phyloP scores from a whole-genome alignment of 2,113 vertebrate genomes.

The Petromus typicus region DNA sequence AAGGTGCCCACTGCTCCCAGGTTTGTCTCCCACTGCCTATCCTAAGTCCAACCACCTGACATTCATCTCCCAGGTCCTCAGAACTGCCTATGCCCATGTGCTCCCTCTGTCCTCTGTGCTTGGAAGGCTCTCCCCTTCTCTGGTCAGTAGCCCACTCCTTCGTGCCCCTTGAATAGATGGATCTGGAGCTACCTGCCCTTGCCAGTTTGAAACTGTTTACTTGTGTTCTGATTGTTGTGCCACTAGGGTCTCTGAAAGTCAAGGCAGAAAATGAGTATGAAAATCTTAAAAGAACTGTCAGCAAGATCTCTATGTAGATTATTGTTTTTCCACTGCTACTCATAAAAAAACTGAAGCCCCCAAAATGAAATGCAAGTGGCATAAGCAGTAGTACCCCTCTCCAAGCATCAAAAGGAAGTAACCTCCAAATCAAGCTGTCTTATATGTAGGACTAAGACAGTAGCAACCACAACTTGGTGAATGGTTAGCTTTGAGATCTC shows the following conservation, averaged over 20 bases:
- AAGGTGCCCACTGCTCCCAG: not conserved
- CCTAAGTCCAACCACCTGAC: not conserved
- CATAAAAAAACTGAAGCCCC: not conserved
- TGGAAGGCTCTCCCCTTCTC: not conserved
- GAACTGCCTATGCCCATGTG: accelerated
- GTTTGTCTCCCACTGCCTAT: accelerated
- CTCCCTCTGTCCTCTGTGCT: not conserved
- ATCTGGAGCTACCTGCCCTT: not conserved
- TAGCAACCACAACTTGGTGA: not conserved
- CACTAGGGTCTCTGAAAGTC: not conserved
- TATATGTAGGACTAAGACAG: not conserved
- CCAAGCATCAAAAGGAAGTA: conserved; percentile 34
- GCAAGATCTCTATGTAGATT: not conserved
- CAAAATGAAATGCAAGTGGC: conserved; percentile 23
- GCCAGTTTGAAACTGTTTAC: not conserved
- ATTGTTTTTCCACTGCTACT: not conserved
- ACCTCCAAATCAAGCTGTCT: not conserved
- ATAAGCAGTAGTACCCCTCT: not conserved
- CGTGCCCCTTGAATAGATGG: not conserved
- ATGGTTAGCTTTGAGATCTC: conserved; percentile 49
- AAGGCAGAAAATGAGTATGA: not conserved
- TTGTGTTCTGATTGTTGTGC: not conserved
- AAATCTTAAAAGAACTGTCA: not conserved
- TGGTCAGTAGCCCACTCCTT: not conserved
- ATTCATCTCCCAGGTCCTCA: not conserved